Conservation (phyloP, 1,140 invertebrate species). For the Andricus grossulariae region DNA sequence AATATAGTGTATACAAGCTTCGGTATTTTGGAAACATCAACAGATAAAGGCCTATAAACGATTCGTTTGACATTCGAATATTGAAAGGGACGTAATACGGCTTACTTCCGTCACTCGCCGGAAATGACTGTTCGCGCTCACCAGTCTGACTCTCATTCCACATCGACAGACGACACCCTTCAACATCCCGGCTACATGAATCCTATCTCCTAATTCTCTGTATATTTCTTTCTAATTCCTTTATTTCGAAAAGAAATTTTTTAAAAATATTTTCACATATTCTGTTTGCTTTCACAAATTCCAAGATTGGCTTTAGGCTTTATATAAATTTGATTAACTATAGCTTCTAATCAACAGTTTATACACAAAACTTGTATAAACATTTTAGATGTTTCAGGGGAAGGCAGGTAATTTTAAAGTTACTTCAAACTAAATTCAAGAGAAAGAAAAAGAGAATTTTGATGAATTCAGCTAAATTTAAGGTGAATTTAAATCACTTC, state of each 20-base stretch:
- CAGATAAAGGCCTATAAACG: background rate
- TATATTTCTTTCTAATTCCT: background rate
- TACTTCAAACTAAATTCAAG: too few species aligned
- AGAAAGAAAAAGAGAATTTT: too few species aligned
- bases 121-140: constrained; percentile 66
- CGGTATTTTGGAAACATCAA: background rate
- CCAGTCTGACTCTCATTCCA: constrained; percentile 56
- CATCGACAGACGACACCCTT: constrained; percentile 17
- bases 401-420: too few species aligned
- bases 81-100: constrained; percentile 60
- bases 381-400: too few species aligned
- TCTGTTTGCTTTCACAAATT: background rate
- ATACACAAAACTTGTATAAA: too few species aligned
- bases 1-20: background rate
- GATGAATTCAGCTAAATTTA: too few species aligned
- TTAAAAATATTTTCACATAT: background rate
- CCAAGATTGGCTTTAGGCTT: background rate
- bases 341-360: too few species aligned
- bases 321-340: too few species aligned
- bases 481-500: too few species aligned
- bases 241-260: background rate
- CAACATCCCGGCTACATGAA: constrained; percentile 13
- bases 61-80: constrained; percentile 43
- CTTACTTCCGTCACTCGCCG: constrained; percentile 58
- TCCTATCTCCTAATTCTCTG: constrained; percentile 16